Base-by-base conservation (phyloP, 2,113 vertebrate genomes). In the Cebidichthys violaceus region DNA sequence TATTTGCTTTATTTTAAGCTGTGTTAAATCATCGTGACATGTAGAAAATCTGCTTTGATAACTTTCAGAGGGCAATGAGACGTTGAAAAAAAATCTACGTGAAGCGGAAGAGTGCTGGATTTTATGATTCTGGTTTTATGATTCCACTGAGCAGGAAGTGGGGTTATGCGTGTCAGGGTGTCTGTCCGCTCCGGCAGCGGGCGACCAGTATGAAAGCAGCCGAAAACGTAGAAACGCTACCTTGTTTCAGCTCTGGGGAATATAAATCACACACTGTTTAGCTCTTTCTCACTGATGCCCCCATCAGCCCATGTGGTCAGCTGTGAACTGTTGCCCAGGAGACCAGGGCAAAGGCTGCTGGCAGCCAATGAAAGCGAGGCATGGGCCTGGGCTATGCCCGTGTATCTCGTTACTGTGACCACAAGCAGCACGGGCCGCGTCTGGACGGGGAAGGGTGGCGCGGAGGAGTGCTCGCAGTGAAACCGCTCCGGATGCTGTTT, bases 211-310 rank as follows among this genome's bases (percentile, higher is more conserved):
- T 89, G 79, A 93, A 90, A 92, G 86, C 70, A 55, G 66, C 84
- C 39, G 43, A 66, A 2, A 1, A 89, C 75, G 81, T 90, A 84
- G 93, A 70, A 92, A 92, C 27, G 79, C 80, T 81, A 89, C 90
- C 94, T 93, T 93, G 92, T 94, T 92, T 89, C 87, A 85, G 90
- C 88, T 93, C 86, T 83, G 75, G 88, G 91, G 89, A 91, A 94
- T 93, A 93, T 94, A 92, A 95, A 92, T 93, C 90, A 85, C 71
- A 77, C 83, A 85, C 52, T 92, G 92, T 95, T 93, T 85, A 81
- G 89, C 90, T 82, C 82, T 43, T 83, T 84, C 62, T 81, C 78
- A 81, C 80, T 77, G 86, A 90, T 89, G 88, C 90, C 90, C 77
- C 83, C 79, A 75, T 83, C 84, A 73, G 77, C 52, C 88, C 85